These are phyloP conservation scores for Lytechinus variegatus DNA, from an alignment of 35 echinoderm and acorn worm genomes.

Conservation along the genomic window DNA sequence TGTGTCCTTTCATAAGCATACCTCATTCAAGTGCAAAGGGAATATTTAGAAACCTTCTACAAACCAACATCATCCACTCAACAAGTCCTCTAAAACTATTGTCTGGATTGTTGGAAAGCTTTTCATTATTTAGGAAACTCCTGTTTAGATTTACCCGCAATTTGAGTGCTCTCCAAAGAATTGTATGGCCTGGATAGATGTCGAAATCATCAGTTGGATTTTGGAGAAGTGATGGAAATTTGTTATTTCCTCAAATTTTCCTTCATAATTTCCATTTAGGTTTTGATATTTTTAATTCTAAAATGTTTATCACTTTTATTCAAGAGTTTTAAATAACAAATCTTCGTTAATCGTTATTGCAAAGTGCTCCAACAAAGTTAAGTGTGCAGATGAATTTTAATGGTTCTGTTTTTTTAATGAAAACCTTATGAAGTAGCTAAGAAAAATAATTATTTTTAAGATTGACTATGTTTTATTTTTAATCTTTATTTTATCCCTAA, in stretches of 20 bases:
- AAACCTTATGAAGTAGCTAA: too few species aligned
- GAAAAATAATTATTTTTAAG: too few species aligned
- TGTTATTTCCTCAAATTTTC: neutral
- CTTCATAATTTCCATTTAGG: too few species aligned
- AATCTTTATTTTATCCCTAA: too few species aligned
- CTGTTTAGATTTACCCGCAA: neutral
- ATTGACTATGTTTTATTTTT: too few species aligned
- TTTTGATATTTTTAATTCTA: too few species aligned
- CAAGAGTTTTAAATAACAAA: too few species aligned
- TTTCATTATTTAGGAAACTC: neutral
- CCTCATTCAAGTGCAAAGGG: slow-evolving; percentile 9
- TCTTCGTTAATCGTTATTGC: too few species aligned
- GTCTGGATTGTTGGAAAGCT: neutral
- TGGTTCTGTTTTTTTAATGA: too few species aligned
- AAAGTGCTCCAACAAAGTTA: too few species aligned
- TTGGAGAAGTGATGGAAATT: neutral
- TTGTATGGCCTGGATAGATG: neutral
- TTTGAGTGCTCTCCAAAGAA: neutral
- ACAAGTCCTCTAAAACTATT: neutral
- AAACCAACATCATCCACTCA: neutral
- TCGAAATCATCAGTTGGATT: neutral
- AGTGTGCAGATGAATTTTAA: too few species aligned
- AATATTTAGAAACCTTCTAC: neutral
- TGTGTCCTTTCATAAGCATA: slow-evolving; percentile 3
- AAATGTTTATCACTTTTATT: too few species aligned